Conservation (phyloP, 2,888 invertebrate genomes). For the Parnassius smintheus region DNA sequence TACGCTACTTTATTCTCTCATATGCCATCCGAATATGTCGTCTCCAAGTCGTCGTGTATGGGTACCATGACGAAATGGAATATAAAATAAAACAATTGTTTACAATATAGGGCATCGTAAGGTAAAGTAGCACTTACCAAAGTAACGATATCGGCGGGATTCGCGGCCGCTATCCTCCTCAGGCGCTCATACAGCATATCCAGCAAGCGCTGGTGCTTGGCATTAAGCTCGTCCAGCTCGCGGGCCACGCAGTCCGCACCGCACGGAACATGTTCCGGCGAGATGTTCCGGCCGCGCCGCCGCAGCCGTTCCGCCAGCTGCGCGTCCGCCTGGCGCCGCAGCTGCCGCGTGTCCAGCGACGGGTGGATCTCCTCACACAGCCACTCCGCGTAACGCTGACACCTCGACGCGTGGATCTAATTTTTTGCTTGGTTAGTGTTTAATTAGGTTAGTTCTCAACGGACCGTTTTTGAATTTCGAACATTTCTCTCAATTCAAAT, state of each 20-base stretch:
- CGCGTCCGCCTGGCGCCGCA: constrained; percentile 66
- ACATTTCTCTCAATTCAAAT: background rate
- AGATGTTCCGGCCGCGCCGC: constrained; percentile 48
- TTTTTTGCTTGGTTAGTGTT: constrained; percentile 73
- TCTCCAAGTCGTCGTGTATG: no score
- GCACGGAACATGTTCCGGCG: constrained; percentile 51
- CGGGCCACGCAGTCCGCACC: constrained; percentile 89
- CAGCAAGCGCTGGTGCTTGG: constrained; percentile 86
- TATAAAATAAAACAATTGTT: no score
- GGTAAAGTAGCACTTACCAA: constrained; percentile 82
- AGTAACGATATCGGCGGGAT: constrained; percentile 87
- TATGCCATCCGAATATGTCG: no score
- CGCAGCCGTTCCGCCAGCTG: constrained; percentile 63
- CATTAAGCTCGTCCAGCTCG: constrained; percentile 91
- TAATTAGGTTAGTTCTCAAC: constrained; percentile 36
- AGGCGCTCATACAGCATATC: constrained; percentile 86
- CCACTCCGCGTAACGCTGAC: constrained; percentile 91
- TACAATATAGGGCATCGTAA: no score
- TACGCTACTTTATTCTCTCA: no score
- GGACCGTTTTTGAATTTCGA: constrained; percentile 34
- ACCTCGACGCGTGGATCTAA: constrained; percentile 92
- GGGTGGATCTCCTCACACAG: constrained; percentile 92
- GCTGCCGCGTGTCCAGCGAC: constrained; percentile 83
- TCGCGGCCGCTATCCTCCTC: constrained; percentile 84
- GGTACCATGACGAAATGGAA: no score